Conservation (phyloP, 2,797 vertebrate genomes). For the Necrosyrtes monachus region DNA sequence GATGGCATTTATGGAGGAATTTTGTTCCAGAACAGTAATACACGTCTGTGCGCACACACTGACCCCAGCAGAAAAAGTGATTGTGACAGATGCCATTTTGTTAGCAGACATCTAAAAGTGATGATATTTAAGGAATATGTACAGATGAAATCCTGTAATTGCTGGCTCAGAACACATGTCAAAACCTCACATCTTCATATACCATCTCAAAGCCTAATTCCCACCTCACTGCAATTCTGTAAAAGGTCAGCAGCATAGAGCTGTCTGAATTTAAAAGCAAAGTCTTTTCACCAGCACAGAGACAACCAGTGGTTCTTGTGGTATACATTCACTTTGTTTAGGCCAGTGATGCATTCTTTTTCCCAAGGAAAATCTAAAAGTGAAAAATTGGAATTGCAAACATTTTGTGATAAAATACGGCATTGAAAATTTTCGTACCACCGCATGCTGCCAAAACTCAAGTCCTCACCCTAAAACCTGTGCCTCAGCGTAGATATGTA, state of each 20-base stretch:
- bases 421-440: not conserved
- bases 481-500: not conserved
- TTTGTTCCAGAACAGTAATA: not conserved
- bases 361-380: not conserved
- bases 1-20: not conserved
- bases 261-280: not conserved
- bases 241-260: not conserved
- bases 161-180: not conserved
- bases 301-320: not conserved
- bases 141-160: not conserved
- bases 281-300: not conserved
- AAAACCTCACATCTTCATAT: not conserved
- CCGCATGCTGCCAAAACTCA: not conserved
- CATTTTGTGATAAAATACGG: not conserved
- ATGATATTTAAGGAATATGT: not conserved
- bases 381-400: not conserved
- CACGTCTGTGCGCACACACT: rapidly evolving
- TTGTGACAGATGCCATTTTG: not conserved
- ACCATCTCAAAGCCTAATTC: not conserved
- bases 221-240: not conserved
- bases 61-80: not conserved
- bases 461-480: not conserved
- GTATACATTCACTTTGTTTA: not conserved
- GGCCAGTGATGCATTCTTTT: not conserved
- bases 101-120: not conserved